A percentile compares a stretch with the other conserved stretches of the same genome.
Evolutionary conservation across 1,140 invertebrate genomes (phyloP).

Genomic region (Arctopsyche grandis): DNA sequence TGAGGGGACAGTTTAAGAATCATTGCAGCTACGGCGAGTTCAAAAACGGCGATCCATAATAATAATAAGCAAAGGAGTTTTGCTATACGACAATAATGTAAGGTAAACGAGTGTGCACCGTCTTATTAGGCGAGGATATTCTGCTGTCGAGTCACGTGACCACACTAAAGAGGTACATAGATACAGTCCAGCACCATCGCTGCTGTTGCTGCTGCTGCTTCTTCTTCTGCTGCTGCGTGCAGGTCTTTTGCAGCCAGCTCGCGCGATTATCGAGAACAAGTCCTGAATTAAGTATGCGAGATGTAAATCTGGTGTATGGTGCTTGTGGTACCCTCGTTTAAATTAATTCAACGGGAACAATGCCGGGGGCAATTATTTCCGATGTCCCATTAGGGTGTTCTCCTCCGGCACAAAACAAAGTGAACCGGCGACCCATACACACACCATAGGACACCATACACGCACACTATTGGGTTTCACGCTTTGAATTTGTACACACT

Average conservation of each 20-base stretch:
- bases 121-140: conserved; percentile 3
- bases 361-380: conserved; percentile 38
- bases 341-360: conserved; percentile 44
- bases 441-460: neutral
- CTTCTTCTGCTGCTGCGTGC: neutral
- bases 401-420: conserved; percentile 18
- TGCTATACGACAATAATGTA: neutral
- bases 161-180: neutral
- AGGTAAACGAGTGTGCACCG: neutral
- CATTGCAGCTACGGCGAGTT: too few species aligned
- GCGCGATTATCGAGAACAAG: conserved; percentile 34
- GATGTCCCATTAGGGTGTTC: conserved; percentile 38
- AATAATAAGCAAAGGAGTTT: neutral
- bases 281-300: conserved; percentile 41
- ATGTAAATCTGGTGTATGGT: conserved; percentile 44
- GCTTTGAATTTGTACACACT: conserved; percentile 38
- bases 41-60: neutral
- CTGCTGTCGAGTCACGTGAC: neutral
- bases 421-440: conserved; percentile 14
- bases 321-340: conserved; percentile 36
- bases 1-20: too few species aligned
- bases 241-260: neutral
- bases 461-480: conserved; percentile 22
- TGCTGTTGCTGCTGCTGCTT: neutral
- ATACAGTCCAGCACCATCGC: neutral